Evolutionary conservation across 2,113 vertebrate genomes (phyloP).

Genomic region (Oryctolagus cuniculus): DNA sequence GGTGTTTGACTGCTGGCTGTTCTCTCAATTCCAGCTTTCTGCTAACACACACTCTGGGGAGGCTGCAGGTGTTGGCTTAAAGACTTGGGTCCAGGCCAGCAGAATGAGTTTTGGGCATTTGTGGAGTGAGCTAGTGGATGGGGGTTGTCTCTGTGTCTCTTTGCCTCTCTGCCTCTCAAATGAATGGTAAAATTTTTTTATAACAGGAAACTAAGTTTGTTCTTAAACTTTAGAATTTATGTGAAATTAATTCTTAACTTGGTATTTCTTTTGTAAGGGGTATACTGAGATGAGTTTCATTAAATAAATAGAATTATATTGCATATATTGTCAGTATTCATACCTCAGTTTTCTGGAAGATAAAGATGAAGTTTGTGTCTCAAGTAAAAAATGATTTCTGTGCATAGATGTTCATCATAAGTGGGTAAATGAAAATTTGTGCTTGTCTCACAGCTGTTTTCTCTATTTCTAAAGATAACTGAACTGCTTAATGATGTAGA

Average conservation of each 20-base stretch:
- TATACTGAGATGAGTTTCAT: slow-evolving; percentile 1
- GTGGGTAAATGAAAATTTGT: background rate
- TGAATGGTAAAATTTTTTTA: too few relatives aligned
- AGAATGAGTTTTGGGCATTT: too few relatives aligned
- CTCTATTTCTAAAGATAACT: slow-evolving; percentile 90
- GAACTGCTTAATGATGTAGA: slow-evolving; percentile 96
- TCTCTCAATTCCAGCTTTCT: too few relatives aligned
- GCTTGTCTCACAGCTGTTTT: background rate
- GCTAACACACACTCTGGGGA: too few relatives aligned
- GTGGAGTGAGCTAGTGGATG: too few relatives aligned
- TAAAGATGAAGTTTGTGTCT: background rate
- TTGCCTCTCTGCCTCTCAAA: too few relatives aligned
- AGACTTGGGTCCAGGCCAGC: too few relatives aligned
- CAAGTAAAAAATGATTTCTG: background rate
- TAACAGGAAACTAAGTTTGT: background rate
- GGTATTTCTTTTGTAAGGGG: slow-evolving; percentile 26
- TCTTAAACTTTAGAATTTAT: background rate
- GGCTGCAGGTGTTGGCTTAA: too few relatives aligned
- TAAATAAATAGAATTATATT: background rate
- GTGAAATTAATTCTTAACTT: slow-evolving; percentile 10
- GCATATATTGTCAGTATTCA: background rate
- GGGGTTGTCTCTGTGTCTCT: too few relatives aligned
- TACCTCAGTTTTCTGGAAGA: background rate
- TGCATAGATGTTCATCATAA: background rate
- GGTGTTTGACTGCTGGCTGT: too few relatives aligned